A percentile compares a stretch with the other conserved stretches of the same genome.
Evolutionary conservation across 2,797 vertebrate genomes (phyloP).

Genomic region (Luscinia luscinia): DNA sequence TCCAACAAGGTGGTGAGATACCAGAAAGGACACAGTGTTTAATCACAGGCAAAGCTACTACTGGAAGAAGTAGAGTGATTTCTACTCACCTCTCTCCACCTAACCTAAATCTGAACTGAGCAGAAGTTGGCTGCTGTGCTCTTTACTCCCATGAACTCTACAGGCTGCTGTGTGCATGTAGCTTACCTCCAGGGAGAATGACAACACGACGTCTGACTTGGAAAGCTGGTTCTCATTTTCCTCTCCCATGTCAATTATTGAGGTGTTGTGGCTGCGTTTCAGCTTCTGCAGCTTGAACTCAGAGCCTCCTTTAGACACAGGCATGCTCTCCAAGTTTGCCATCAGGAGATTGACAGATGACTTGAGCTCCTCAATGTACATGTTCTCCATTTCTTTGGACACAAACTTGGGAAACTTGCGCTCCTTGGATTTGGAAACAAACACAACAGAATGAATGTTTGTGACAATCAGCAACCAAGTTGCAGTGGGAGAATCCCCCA

Average conservation of each 20-base stretch:
- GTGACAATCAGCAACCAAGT: background rate
- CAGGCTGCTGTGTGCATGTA: background rate
- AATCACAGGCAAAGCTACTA: background rate
- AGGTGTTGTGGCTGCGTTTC: slow-evolving; percentile 97
- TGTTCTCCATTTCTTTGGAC: slow-evolving; percentile 97
- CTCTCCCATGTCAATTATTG: slow-evolving; percentile 99
- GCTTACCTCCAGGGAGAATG: slow-evolving; percentile 94
- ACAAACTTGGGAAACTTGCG: slow-evolving; percentile 94
- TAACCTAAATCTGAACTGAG: background rate
- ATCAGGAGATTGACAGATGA: slow-evolving; percentile 97
- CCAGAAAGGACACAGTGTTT: background rate
- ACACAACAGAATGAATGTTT: background rate
- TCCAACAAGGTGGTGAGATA: background rate
- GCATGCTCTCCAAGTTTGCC: slow-evolving; percentile 99
- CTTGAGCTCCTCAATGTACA: slow-evolving; percentile 96
- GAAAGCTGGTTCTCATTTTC: slow-evolving; percentile 98
- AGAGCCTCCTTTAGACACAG: slow-evolving; percentile 93
- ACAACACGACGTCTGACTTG: slow-evolving; percentile 95
- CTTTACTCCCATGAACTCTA: background rate
- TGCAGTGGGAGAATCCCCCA: background rate
- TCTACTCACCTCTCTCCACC: background rate
- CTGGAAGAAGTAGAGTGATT: background rate
- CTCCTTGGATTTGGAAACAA: slow-evolving; percentile 79
- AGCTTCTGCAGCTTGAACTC: slow-evolving; percentile 99
- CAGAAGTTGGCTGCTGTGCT: background rate